These are phyloP conservation scores for Sebastes glaucus DNA, from an alignment of 2,797 vertebrate genomes.

Conservation along the genomic window DNA sequence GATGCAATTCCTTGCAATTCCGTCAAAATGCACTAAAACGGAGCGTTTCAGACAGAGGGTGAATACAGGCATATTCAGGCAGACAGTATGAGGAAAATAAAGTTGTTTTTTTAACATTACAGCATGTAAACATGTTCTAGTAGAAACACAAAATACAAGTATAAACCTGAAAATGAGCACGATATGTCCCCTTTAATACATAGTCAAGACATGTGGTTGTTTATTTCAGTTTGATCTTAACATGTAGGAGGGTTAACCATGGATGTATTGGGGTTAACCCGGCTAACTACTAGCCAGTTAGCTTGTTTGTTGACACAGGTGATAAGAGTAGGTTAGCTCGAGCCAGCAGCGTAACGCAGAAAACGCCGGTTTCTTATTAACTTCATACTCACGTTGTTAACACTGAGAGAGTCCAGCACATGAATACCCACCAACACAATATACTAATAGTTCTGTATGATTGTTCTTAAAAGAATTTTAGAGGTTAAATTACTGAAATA, in stretches of 20 bases:
- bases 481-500: too few species aligned
- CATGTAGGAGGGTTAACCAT: too few species aligned
- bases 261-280: too few species aligned
- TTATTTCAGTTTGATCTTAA: neutral
- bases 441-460: rapidly evolving
- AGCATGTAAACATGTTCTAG: too few species aligned
- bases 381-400: neutral
- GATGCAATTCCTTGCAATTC: too few species aligned
- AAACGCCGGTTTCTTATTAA: neutral
- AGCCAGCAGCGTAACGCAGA: slow-evolving; percentile 25
- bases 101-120: too few species aligned
- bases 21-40: too few species aligned
- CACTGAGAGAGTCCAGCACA: rapidly evolving
- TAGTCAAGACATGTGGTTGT: neutral
- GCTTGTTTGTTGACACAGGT: neutral
- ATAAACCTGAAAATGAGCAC: too few species aligned
- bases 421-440: rapidly evolving
- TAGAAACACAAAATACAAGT: too few species aligned
- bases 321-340: neutral
- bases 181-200: neutral
- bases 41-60: too few species aligned
- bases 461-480: rapidly evolving
- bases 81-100: too few species aligned
- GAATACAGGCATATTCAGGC: too few species aligned
- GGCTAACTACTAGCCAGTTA: neutral